These are phyloP conservation scores for Aphrocallistes beatrix DNA, from an alignment of 37 sponge, comb jelly and placozoan genomes.

Conservation along the genomic window DNA sequence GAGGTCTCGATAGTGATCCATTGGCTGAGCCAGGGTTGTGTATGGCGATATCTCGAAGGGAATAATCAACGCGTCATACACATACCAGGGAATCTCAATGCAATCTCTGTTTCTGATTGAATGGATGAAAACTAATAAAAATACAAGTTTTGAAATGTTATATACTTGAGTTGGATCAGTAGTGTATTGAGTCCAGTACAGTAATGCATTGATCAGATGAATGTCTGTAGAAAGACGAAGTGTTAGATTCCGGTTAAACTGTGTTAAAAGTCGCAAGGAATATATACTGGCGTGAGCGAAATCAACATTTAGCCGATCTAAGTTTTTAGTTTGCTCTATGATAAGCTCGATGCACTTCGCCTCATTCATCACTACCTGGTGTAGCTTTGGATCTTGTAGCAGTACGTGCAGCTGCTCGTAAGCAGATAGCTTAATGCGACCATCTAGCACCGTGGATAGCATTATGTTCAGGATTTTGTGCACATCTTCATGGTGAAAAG, in stretches of 20 bases:
- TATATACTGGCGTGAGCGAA: neutral
- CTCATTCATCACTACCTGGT: neutral
- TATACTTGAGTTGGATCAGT: neutral
- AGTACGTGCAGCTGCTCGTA: neutral
- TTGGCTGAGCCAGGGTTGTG: neutral
- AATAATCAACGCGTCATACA: neutral
- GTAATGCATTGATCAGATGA: neutral
- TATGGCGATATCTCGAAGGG: neutral
- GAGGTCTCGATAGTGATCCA: neutral
- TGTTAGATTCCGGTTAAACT: neutral
- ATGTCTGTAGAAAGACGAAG: neutral
- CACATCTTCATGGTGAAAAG: neutral
- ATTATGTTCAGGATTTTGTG: neutral
- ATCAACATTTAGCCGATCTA: neutral
- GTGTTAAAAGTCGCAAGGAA: constrained; percentile 1
- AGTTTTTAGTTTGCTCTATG: neutral
- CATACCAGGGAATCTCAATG: neutral
- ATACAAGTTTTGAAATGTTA: neutral
- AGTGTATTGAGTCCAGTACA: neutral
- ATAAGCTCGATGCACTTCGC: neutral
- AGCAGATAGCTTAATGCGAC: neutral
- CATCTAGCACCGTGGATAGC: neutral
- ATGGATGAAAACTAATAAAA: neutral
- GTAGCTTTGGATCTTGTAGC: constrained; percentile 10
- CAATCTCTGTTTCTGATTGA: neutral